Evolutionary conservation across 30 jellyfish, hydroid and myxozoan species (phyloP), one percentile per base, ranked within the genome.

Genomic region (Catostylus mosaicus): DNA sequence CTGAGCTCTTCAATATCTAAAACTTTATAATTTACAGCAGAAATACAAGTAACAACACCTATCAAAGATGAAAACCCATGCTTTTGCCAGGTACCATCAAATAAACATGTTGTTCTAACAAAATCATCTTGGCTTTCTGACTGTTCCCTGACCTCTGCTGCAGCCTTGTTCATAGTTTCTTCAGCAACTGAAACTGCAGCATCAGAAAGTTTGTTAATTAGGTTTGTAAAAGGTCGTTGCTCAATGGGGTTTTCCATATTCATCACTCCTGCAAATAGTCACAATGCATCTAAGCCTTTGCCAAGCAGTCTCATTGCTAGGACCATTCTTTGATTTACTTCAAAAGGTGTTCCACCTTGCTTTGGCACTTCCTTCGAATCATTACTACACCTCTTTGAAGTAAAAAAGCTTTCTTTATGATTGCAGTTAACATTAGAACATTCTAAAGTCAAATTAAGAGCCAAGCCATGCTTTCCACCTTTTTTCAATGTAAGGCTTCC

Each of bases 61-160:
- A n/a, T 47, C 46, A 72, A 30, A 12, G 84, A 72, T 12, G 73
- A 10, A 72, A n/a, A 47, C 26, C 84, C 84, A 26, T 47, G 48
- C 26, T 35, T 30, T 29, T 72, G 84, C 84, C 84, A 72, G 8
- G 84, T 38, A 1, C 84, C 84, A 33, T 72, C 84, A 72, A 72
- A 72, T 5, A 43, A 5, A 48, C 71, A 43, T n/a, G 84, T 72
- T 3, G 48, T 45, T 5, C 43, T 45, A 3, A 22, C 48, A 5
- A 67, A 8, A 31, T 30, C 30, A 12, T 67, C 47, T 27, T 8
- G 24, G 29, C 67, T 20, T 22, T 38, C 66, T 40, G 73, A 22
- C 45, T 43, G 71, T 23, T 22, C 48, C 30, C 71, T 72, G 48
- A 72, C 84, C 48, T 72, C 71, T 48, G 22, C 31, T 2, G 84